A percentile compares a stretch with the other conserved stretches of the same genome.
phyloP scores from a whole-genome alignment of 2,113 vertebrate genomes.

The Cavia aperea region DNA sequence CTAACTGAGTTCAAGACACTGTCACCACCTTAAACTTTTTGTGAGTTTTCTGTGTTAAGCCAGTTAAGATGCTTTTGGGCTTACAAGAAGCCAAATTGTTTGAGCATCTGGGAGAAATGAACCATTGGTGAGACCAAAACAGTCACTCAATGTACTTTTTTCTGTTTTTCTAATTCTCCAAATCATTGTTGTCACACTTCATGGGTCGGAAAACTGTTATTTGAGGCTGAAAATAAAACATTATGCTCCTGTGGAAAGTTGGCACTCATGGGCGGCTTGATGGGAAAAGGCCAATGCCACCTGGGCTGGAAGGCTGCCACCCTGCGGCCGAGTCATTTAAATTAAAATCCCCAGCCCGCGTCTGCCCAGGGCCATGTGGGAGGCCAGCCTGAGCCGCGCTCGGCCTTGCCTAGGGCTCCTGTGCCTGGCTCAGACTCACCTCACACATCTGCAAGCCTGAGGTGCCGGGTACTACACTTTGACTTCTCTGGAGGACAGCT shows the following conservation, averaged over 20 bases:
- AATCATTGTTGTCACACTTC: constrained; percentile 51
- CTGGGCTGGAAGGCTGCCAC: background rate
- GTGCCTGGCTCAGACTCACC: background rate
- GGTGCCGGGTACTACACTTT: background rate
- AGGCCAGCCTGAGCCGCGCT: background rate
- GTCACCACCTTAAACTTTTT: background rate
- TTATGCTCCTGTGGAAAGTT: constrained; percentile 41
- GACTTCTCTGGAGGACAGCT: background rate
- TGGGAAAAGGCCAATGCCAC: background rate
- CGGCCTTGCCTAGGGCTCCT: background rate
- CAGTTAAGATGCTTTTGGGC: constrained; percentile 44
- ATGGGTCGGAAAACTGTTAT: constrained; percentile 25
- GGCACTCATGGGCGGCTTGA: background rate
- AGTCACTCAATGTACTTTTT: constrained; percentile 52
- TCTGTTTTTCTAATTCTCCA: constrained; percentile 49
- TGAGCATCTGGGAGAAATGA: constrained; percentile 46
- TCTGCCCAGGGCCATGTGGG: background rate
- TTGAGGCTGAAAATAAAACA: constrained; percentile 55
- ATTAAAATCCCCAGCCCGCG: background rate
- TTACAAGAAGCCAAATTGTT: background rate
- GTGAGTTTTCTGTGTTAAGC: background rate
- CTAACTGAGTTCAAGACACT: background rate
- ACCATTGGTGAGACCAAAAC: constrained; percentile 50
- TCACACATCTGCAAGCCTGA: background rate
- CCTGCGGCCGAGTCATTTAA: background rate